phyloP scores from a whole-genome alignment of 2,888 invertebrate genomes.

The Tanytarsus gracilentus region DNA sequence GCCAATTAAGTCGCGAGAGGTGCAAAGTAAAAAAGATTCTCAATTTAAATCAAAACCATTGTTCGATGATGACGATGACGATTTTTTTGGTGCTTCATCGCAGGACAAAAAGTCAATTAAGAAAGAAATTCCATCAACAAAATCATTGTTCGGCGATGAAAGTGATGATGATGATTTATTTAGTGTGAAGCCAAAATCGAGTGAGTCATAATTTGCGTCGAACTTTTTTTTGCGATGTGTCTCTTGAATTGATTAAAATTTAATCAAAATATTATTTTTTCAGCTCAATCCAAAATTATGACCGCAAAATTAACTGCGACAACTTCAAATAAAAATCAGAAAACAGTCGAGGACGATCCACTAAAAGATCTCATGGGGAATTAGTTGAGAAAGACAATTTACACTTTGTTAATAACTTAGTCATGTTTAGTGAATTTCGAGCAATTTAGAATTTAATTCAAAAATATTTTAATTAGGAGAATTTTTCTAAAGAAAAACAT shows the following conservation, averaged over 20 bases:
- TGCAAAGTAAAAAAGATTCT: neutral
- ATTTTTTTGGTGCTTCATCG: neutral
- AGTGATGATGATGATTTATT: conserved; percentile 15
- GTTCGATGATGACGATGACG: conserved; percentile 17
- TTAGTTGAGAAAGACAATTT: neutral
- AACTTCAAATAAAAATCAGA: neutral
- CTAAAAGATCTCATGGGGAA: conserved; percentile 6
- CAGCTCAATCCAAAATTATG: neutral
- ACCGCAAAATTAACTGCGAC: neutral
- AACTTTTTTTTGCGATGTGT: neutral
- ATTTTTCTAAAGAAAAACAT: too few species aligned
- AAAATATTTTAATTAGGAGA: too few species aligned
- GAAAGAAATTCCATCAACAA: neutral
- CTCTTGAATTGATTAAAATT: too few species aligned
- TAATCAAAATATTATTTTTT: neutral
- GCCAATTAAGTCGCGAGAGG: neutral
- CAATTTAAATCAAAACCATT: neutral
- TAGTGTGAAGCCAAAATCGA: conserved; percentile 13
- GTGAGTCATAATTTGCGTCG: neutral
- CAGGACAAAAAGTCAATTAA: neutral
- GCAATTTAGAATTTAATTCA: too few species aligned
- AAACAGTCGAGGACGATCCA: neutral
- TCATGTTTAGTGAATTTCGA: too few species aligned
- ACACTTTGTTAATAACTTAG: too few species aligned
- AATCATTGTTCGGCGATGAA: conserved; percentile 16